Base-by-base conservation (phyloP, 2,113 vertebrate genomes). In the Amblyopsis rosae region DNA sequence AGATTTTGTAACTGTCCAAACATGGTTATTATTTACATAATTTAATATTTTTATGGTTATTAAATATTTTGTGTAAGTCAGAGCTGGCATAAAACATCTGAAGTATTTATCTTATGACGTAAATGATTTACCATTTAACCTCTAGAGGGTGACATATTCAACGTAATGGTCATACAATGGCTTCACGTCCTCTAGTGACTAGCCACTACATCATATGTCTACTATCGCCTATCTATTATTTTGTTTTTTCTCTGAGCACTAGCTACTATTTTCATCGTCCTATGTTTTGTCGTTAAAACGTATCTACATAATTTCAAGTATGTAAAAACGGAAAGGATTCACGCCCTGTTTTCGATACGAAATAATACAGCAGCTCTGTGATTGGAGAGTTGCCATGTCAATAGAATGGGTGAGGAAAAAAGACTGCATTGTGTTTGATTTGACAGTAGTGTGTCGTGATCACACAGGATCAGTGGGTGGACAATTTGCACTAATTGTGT, bases 371-470 rank as follows among this genome's bases (percentile, higher is more conserved):
- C 49, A 0, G 67, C 60, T 13, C 77, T 72, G 32, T 79, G 84
- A 90, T 91, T 91, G 82, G 90, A 12, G 7, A 4, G 0, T 6
- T 16, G 6, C 15, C 19, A 8, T 48, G 89, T 84, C 91, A 86
- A 76, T 1, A 3, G 12, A 50, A 35, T 47, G 1, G 6, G 26
- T 13, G 70, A 82, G 76, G 82, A 76, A 83, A 35, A 86, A 85
- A 79, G 76, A 63, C 79, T 77, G 83, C 76, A 79, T 78, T 47
- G 59, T 63, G 75, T 59, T 65, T 62, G 48, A 80, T 83, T 73
- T 80, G 83, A 83, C 86, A 84, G 84, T 82, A 80, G 48, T 16
- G 81, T 86, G 88, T 90, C 86, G 87, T 90, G 90, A 89, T 90
- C 85, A 73, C 81, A 75, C 76, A 65, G 0, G 59, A 72, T 16